Evolutionary conservation across 2,113 vertebrate species (phyloP), one percentile per base, ranked within the genome.

Genomic region (Halcyon senegalensis): DNA sequence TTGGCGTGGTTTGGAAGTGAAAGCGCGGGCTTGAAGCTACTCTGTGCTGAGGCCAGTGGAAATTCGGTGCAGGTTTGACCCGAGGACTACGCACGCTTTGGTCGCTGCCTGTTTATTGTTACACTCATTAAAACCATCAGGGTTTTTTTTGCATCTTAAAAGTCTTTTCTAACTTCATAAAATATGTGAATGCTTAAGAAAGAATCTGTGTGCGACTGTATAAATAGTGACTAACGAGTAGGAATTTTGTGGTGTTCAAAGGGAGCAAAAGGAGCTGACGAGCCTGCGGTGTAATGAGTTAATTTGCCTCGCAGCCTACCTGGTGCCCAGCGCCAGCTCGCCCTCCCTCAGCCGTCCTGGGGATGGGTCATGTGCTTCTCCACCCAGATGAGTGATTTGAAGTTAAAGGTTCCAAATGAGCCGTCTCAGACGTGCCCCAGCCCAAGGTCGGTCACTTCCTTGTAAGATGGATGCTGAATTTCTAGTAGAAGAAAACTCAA

Each of bases 61-160:
- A 96, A 96, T 80, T 92, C 10, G 7, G 83, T 5, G 86, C 10
- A 55, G 83, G 50, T 88, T 92, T 83, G 88, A 97, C 85, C 85
- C 25, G 4, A 68, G 78, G 66, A 58, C 90, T 48, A 4, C 2
- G 62, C 70, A 73, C 6, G 7, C 85, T 88, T 80, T 5, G 35
- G 79, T 76, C 41, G 69, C 82, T 87, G 94, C 94, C 92, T 93
- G 85, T 72, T 96, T 79, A 79, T 93, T 94, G 88, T 95, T 94
- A 80, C 80, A 80, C 67, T 95, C 95, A 94, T 95, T 87, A 84
- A 92, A 96, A 95, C 58, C 94, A 94, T 74, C 51, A 4, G 81
- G 88, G 12, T 2, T 90, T 83, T 85, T 84, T 69, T 37, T 70
- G 83, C 86, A 72, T 89, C 84, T 95, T 72, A 56, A 59, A 94